Conservation (phyloP, 2,113 vertebrate genomes). For the Pycnonotus jocosus region DNA sequence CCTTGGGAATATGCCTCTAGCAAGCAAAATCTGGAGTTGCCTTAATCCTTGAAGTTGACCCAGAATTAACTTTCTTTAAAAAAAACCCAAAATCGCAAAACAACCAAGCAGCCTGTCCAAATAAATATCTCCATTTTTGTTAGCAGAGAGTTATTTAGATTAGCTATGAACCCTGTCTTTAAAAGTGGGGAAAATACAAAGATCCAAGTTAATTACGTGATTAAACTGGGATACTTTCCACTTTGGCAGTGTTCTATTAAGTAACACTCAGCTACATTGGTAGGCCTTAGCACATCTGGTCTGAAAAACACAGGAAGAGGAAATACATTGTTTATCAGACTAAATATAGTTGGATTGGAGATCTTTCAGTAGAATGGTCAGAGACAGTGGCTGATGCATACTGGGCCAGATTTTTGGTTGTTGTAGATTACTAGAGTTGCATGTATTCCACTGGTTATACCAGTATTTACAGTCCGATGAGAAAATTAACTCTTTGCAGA, state of each 20-base stretch:
- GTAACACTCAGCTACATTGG: background rate
- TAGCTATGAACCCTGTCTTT: background rate
- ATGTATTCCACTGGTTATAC: background rate
- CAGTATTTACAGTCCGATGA: background rate
- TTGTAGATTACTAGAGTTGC: background rate
- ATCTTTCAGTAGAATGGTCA: background rate
- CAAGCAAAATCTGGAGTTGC: background rate
- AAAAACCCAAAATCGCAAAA: background rate
- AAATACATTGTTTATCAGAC: slow-evolving; percentile 48
- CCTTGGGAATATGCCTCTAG: slow-evolving; percentile 7
- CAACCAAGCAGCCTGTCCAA: background rate
- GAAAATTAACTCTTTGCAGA: background rate
- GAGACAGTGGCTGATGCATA: background rate
- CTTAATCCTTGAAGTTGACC: background rate
- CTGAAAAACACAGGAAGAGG: slow-evolving; percentile 32
- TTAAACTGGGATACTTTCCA: background rate
- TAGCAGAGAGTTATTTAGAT: background rate
- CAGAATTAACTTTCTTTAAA: background rate
- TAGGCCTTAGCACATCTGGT: slow-evolving; percentile 25
- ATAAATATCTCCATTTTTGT: background rate
- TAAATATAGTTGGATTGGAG: slow-evolving; percentile 10
- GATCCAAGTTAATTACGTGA: background rate
- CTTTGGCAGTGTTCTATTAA: slow-evolving; percentile 5
- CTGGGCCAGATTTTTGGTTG: background rate
- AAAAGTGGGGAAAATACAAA: background rate